phyloP scores from a whole-genome alignment of 2,888 invertebrate genomes.

The Rhimphoctona megacephalus region DNA sequence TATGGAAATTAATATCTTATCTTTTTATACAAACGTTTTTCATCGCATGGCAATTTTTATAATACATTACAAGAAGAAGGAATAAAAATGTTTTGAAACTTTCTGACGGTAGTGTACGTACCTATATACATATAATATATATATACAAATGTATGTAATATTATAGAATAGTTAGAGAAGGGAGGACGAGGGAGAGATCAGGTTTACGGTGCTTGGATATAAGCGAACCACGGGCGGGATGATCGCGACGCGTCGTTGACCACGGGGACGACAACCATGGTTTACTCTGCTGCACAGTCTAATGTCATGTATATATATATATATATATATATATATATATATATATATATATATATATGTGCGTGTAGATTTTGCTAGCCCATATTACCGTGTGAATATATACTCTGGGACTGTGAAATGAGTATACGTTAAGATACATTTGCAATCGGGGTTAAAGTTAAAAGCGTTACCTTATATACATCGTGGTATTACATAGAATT shows the following conservation, averaged over 20 bases:
- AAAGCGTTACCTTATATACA: conserved; percentile 11
- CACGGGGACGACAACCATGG: conserved; percentile 71
- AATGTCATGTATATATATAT: background rate
- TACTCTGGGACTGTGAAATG: conserved; percentile 9
- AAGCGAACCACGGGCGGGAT: conserved; percentile 69
- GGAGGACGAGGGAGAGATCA: conserved; percentile 73
- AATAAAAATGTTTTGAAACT: conserved; percentile 11
- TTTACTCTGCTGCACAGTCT: conserved; percentile 10
- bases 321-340: background rate
- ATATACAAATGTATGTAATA: background rate
- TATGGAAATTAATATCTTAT: background rate
- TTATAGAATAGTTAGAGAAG: conserved; percentile 49
- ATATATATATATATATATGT: background rate
- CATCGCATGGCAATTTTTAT: background rate
- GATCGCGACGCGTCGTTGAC: conserved; percentile 74
- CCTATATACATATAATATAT: background rate
- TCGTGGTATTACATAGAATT: background rate
- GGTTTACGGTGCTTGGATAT: conserved; percentile 75
- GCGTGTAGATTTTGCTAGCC: conserved; percentile 22
- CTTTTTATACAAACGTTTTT: background rate
- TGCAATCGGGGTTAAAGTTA: conserved; percentile 28
- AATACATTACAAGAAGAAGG: background rate
- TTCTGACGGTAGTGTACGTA: background rate
- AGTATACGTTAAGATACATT: conserved; percentile 1
- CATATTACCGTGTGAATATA: conserved; percentile 44